Base-by-base conservation (phyloP, 2,888 invertebrate genomes). In the Nemapogon koenigi region DNA sequence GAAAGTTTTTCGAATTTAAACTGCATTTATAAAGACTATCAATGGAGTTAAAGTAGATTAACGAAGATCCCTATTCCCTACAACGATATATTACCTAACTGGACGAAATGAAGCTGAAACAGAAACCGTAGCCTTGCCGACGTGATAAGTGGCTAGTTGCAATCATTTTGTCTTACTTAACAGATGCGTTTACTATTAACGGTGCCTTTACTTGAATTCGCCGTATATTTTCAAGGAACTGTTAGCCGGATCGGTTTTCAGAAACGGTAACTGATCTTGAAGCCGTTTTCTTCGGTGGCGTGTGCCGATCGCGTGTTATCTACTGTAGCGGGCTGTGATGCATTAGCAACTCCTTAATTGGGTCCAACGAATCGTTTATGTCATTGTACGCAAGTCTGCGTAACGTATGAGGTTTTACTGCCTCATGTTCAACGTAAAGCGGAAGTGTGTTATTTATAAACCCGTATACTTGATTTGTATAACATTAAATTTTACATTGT, bases 361-460 rank as follows among this genome's bases (percentile, higher is more conserved):
- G 43, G 46, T 52, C 46, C 42, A 47, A 50, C 57, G 49, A 57
- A 62, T 62, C 51, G 54, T 55, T 62, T 62, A 57, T 60, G 53
- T 63, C 60, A 62, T 55, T 54, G 54, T 44, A 46, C 48, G 47
- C 45, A 47, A 46, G 47, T 48, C 49, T 46, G 46, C 49, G 49
- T 50, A 47, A 50, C 48, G 41, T 14, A 26, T 22, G 22, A 13
- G n/a, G n/a, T n/a, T n/a, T n/a, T n/a, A n/a, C n/a, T n/a, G n/a
- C n/a, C n/a, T n/a, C n/a, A n/a, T n/a, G n/a, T n/a, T n/a, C n/a
- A n/a, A n/a, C n/a, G n/a, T n/a, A n/a, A n/a, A n/a, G n/a, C n/a
- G n/a, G n/a, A n/a, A n/a, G n/a, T n/a, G n/a, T n/a, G n/a, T n/a
- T n/a, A n/a, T n/a, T n/a, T n/a, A n/a, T n/a, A n/a, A n/a, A n/a